Conservation (phyloP, 2,113 vertebrate genomes). For the Carollia perspicillata region DNA sequence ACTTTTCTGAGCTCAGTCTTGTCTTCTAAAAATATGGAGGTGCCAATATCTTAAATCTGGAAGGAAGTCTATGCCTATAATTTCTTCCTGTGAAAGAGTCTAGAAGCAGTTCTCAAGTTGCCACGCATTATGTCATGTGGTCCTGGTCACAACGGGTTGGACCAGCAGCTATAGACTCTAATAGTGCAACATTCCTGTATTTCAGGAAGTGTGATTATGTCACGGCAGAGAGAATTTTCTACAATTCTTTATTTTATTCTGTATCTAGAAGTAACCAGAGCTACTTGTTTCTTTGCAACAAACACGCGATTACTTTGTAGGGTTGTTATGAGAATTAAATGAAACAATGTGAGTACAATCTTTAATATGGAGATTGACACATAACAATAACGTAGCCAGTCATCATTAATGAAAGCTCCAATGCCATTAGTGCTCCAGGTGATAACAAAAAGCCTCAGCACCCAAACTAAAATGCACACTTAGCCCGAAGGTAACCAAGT, state of each 20-base stretch:
- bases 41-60: neutral
- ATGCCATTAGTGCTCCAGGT: neutral
- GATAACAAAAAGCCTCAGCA: neutral
- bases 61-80: neutral
- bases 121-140: neutral
- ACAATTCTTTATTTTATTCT: slow-evolving; percentile 25
- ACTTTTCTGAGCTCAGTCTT: slow-evolving; percentile 29
- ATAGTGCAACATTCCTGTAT: neutral
- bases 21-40: neutral
- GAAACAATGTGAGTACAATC: neutral
- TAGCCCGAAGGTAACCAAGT: neutral
- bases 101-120: slow-evolving; percentile 4
- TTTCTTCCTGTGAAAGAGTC: neutral
- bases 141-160: neutral
- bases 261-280: slow-evolving; percentile 12
- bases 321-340: slow-evolving; percentile 15
- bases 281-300: slow-evolving; percentile 8
- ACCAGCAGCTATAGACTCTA: neutral
- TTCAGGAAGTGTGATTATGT: neutral
- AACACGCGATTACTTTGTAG: neutral
- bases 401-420: neutral
- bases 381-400: neutral
- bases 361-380: neutral
- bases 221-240: slow-evolving; percentile 3
- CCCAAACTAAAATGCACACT: neutral